phyloP scores from a whole-genome alignment of 2,888 invertebrate species.

The Agonopterix arenella region DNA sequence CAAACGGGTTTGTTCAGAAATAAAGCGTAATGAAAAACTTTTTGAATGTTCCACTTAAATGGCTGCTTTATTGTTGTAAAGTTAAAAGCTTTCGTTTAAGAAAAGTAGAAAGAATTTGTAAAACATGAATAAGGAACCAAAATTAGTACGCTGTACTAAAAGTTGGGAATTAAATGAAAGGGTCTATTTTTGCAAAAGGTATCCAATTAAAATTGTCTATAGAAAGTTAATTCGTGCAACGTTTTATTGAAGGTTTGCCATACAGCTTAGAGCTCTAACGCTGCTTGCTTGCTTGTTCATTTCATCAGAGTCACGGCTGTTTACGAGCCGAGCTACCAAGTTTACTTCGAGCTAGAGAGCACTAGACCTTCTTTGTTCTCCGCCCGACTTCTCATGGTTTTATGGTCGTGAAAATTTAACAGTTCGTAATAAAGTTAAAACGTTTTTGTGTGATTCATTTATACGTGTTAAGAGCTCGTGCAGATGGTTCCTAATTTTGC shows the following conservation, averaged over 20 bases:
- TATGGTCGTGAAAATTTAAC: constrained; percentile 43
- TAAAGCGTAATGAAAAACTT: constrained; percentile 40
- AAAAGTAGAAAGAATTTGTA: not conserved
- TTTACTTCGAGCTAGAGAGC: constrained; percentile 41
- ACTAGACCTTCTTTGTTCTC: constrained; percentile 50
- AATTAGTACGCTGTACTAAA: constrained; percentile 27
- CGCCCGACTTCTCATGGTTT: constrained; percentile 38
- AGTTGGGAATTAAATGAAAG: constrained; percentile 19
- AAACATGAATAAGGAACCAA: constrained; percentile 18
- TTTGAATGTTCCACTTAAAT: constrained; percentile 36
- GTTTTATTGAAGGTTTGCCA: constrained; percentile 34
- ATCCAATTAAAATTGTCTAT: constrained; percentile 49
- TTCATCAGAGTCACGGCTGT: constrained; percentile 42
- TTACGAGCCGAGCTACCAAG: constrained; percentile 47
- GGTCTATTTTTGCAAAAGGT: constrained; percentile 28
- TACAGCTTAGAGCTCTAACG: constrained; percentile 28
- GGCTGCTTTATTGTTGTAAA: constrained; percentile 40
- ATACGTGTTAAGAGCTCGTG: not conserved
- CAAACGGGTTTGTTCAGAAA: constrained; percentile 16
- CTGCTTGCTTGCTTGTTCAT: constrained; percentile 26
- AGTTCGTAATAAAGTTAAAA: constrained; percentile 35
- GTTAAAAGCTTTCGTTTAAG: constrained; percentile 13
- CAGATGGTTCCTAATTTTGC: no score
- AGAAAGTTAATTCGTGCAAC: constrained; percentile 28
- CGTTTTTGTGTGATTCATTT: constrained; percentile 11